Evolutionary conservation across 2,113 vertebrate genomes (phyloP).

Genomic region (Arenaria interpres): DNA sequence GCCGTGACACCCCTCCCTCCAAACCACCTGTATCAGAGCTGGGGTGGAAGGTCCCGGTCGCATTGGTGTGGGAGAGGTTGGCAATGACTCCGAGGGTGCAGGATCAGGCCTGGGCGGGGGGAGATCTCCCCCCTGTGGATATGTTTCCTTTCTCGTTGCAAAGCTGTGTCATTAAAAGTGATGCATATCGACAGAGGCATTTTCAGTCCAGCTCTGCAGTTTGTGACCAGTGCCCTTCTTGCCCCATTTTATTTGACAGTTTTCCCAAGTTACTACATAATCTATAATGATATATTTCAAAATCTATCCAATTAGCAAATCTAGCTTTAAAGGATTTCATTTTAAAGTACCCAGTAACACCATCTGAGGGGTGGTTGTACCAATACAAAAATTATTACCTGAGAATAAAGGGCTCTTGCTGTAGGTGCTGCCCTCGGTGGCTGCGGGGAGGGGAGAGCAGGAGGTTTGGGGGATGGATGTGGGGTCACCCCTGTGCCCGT

Average conservation of each 20-base stretch:
- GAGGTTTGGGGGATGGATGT: neutral
- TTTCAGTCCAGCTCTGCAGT: neutral
- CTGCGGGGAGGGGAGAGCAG: neutral
- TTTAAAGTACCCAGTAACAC: neutral
- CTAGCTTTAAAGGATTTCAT: neutral
- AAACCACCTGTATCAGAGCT: neutral
- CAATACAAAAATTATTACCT: neutral
- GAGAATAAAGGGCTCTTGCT: neutral
- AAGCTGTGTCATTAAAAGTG: neutral
- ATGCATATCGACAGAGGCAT: neutral
- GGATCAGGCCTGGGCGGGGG: neutral
- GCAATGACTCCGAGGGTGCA: neutral
- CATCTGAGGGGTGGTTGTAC: neutral
- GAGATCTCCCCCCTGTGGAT: no score
- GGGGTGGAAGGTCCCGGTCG: no score
- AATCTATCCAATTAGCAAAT: neutral
- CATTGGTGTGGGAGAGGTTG: no score
- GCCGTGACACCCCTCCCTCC: neutral
- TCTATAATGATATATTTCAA: neutral
- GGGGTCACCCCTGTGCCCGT: neutral
- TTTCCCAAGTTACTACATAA: neutral
- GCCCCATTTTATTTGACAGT: neutral
- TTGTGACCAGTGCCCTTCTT: neutral
- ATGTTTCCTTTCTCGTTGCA: neutral
- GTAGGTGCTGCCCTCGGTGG: neutral